Evolutionary conservation across 2,113 vertebrate genomes (phyloP), one percentile per base, ranked within the genome.

Genomic region (Xiphophorus maculatus): DNA sequence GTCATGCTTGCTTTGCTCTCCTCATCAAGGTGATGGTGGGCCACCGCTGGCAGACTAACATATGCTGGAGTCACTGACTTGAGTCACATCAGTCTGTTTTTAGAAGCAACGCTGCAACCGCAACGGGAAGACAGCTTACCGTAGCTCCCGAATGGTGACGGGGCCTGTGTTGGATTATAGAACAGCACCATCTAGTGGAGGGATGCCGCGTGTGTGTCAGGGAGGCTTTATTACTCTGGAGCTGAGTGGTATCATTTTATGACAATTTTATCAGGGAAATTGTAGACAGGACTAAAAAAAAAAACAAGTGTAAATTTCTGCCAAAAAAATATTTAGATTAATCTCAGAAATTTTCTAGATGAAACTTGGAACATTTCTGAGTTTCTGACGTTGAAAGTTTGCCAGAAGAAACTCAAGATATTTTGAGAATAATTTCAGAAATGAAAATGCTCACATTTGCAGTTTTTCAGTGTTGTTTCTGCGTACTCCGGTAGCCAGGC

Each of bases 161-260:
- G n/a, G 42, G 10, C 14, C 27, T 30, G 37, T 44, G 13, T 69
- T 79, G 4, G 8, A 51, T 25, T 68, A 58, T 73, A 1, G 29
- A 62, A 82, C 60, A 69, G 1, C 42, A 3, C 61, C 89, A 82
- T 86, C 87, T 83, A 77, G 63, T 82, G 87, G 80, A 76, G 3
- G 70, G 0, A 4, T 48, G 15, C 35, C 10, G 4, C 0, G n/a
- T 32, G 81, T 72, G 44, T 29, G 54, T 0, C 17, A 63, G 19
- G 25, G 30, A n/a, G 10, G 2, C 14, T 54, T 65, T 65, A n/a
- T 17, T 14, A n/a, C 29, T 62, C 61, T 32, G 62, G 19, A 63
- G 29, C 62, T 32, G 30, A 63, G 15, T 9, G 29, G 14, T 30
- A 2, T 22, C 3, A 10, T 19, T 7, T 3, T 19, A 27, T 5